A percentile compares a stretch with the other conserved stretches of the same genome.
These are phyloP conservation scores for Eupsittula cactorum DNA, from an alignment of 2,113 vertebrate genomes.

Conservation along the genomic window DNA sequence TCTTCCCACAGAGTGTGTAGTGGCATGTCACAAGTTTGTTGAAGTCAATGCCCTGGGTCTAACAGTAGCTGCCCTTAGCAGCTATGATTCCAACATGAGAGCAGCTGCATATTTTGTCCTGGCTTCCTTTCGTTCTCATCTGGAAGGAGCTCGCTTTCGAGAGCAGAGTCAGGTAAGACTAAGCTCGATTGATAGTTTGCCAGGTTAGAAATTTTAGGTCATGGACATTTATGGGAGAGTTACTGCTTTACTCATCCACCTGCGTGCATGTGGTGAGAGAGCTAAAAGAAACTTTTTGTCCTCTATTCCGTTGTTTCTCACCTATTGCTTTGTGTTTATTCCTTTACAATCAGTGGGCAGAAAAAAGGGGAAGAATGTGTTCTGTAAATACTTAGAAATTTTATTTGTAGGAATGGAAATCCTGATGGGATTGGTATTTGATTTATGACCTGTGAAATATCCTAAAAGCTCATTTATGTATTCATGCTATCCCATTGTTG, in stretches of 20 bases:
- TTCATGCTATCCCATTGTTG: not conserved
- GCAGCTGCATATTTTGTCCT: conserved; percentile 85
- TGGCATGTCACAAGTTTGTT: conserved; percentile 91
- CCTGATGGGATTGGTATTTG: not conserved
- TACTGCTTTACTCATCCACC: not conserved
- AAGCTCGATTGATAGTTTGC: not conserved
- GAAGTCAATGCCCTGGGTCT: conserved; percentile 88
- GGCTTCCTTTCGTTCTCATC: conserved; percentile 85
- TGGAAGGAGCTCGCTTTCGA: conserved; percentile 86
- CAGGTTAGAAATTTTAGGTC: not conserved
- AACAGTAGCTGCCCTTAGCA: conserved; percentile 87
- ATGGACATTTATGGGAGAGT: fast-evolving
- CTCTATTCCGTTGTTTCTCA: not conserved
- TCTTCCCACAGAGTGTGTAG: conserved; percentile 80
- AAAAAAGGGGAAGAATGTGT: not conserved
- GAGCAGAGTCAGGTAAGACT: conserved; percentile 87
- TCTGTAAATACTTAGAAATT: not conserved
- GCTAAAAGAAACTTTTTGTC: not conserved
- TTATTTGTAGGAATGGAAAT: not conserved
- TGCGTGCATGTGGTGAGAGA: fast-evolving
- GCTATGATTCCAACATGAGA: conserved; percentile 87
- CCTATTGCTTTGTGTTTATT: not conserved
- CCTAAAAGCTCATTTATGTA: not conserved
- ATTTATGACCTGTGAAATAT: not conserved
- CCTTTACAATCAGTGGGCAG: not conserved